Conservation (phyloP, 2,888 invertebrate species). For the Polydrusus cervinus region DNA sequence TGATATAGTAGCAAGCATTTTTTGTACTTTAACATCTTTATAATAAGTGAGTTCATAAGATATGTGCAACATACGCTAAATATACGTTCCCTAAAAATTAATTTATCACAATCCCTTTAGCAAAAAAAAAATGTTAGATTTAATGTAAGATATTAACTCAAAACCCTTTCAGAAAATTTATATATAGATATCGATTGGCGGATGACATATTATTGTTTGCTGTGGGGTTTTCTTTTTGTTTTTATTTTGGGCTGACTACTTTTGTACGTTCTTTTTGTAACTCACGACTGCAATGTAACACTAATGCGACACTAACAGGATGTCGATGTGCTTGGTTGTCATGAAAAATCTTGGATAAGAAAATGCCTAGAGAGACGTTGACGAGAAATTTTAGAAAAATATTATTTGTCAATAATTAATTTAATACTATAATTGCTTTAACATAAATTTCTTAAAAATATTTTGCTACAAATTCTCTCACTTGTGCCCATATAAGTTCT, state of each 20-base stretch:
- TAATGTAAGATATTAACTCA: background rate
- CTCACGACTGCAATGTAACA: slow-evolving; percentile 72
- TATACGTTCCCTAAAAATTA: background rate
- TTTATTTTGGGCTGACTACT: slow-evolving; percentile 70
- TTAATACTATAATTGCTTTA: too few relatives aligned
- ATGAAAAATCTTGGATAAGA: slow-evolving; percentile 24
- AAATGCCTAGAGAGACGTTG: background rate
- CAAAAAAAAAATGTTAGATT: too few relatives aligned
- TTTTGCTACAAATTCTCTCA: too few relatives aligned
- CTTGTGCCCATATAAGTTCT: too few relatives aligned
- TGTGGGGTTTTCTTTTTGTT: slow-evolving; percentile 71
- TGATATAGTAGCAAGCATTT: too few relatives aligned
- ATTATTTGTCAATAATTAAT: too few relatives aligned
- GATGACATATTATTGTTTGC: slow-evolving; percentile 68
- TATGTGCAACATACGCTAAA: background rate
- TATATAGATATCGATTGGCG: slow-evolving; percentile 57
- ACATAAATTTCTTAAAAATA: too few relatives aligned
- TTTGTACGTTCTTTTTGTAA: slow-evolving; percentile 70
- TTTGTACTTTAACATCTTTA: background rate
- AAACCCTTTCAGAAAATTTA: background rate
- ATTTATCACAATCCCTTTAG: slow-evolving; percentile 11
- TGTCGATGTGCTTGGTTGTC: slow-evolving; percentile 71
- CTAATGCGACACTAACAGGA: slow-evolving; percentile 71
- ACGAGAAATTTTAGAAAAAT: too few relatives aligned
- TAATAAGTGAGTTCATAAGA: slow-evolving; percentile 1